These are phyloP conservation scores for Nomada lathburiana DNA, from an alignment of 2,888 invertebrate species.

Conservation along the genomic window DNA sequence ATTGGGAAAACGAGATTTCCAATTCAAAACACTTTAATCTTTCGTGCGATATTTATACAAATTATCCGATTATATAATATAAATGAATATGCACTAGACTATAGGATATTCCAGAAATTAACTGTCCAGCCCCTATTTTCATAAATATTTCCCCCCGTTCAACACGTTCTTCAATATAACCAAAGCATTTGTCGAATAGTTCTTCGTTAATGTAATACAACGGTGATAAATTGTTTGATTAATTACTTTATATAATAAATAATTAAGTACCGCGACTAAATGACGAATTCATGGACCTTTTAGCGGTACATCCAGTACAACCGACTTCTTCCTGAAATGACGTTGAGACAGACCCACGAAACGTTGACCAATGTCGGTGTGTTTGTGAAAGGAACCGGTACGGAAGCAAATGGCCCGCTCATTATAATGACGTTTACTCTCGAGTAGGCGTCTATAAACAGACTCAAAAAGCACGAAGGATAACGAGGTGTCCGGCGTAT, in stretches of 20 bases:
- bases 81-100: too few relatives aligned
- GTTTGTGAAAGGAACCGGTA: constrained; percentile 26
- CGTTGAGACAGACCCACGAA: constrained; percentile 4
- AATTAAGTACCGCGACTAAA: constrained; percentile 23
- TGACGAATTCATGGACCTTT: not conserved
- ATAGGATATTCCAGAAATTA: too few relatives aligned
- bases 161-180: too few relatives aligned
- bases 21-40: too few relatives aligned
- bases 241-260: constrained; percentile 44
- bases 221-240: too few relatives aligned
- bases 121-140: too few relatives aligned
- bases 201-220: too few relatives aligned
- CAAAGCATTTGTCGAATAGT: too few relatives aligned
- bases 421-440: constrained; percentile 65
- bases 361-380: not conserved
- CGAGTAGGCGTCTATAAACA: constrained; percentile 60
- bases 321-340: constrained; percentile 10
- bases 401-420: constrained; percentile 43
- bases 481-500: constrained; percentile 58
- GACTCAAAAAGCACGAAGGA: constrained; percentile 50
- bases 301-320: not conserved
- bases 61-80: too few relatives aligned
- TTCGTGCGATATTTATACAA: too few relatives aligned
- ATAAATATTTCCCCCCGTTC: too few relatives aligned
- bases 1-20: too few relatives aligned